Conservation (phyloP, 35 echinoderm and acorn worm species). For the Apostichopus parvimensis region DNA sequence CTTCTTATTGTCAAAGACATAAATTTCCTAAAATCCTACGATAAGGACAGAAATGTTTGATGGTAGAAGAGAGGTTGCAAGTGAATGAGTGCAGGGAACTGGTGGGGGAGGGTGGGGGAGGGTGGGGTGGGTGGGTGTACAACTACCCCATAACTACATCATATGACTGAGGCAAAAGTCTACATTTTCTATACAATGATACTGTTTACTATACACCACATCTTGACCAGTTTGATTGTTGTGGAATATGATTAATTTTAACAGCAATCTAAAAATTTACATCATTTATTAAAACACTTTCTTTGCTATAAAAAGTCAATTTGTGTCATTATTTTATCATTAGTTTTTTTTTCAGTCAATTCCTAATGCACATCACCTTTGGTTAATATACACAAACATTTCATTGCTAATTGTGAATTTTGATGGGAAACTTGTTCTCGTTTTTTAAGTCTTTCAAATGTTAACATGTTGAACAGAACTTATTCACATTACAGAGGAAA, state of each 20-base stretch:
- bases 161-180: no score
- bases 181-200: no score
- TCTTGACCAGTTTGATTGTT: not conserved
- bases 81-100: no score
- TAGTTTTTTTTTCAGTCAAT: not conserved
- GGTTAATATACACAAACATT: not conserved
- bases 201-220: no score
- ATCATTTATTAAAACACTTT: conserved; percentile 10
- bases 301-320: not conserved
- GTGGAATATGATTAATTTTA: not conserved
- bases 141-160: no score
- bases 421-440: no score
- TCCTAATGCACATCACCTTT: not conserved
- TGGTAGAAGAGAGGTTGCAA: no score
- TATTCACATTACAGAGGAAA: not conserved
- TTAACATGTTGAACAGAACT: not conserved
- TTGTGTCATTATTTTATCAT: not conserved
- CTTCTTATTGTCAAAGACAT: no score
- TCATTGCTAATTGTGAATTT: not conserved
- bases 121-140: no score
- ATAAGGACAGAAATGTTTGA: no score
- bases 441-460: not conserved
- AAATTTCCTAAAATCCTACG: no score
- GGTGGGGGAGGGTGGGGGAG: no score
- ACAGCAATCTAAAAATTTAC: conserved; percentile 9